Conservation (phyloP, 2,888 invertebrate genomes). For the Dermolepida albohirtum region DNA sequence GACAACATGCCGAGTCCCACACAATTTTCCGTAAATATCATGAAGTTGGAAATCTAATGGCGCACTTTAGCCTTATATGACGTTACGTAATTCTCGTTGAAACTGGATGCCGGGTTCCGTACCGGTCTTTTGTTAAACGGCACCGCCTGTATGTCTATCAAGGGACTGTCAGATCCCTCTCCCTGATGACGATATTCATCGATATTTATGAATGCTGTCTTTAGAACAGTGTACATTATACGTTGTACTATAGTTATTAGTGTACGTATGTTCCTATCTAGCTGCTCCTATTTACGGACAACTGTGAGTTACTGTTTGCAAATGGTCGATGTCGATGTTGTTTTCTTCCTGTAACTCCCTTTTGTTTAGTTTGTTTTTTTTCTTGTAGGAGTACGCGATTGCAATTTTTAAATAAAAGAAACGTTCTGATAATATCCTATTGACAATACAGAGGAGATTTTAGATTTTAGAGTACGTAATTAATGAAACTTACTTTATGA, state of each 20-base stretch:
- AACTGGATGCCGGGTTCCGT: conserved; percentile 45
- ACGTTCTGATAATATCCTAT: too few species aligned
- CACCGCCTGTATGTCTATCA: conserved; percentile 51
- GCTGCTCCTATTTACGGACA: conserved; percentile 26
- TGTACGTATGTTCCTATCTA: conserved; percentile 40
- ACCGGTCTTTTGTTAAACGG: conserved; percentile 48
- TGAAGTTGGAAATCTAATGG: conserved; percentile 49
- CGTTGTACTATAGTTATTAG: conserved; percentile 43
- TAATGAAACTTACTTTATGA: too few species aligned
- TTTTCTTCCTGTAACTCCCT: too few species aligned
- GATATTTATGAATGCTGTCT: conserved; percentile 47
- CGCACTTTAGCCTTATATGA: conserved; percentile 49
- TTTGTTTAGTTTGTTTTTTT: too few species aligned
- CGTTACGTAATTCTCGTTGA: conserved; percentile 47
- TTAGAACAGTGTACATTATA: conserved; percentile 39
- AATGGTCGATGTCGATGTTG: conserved; percentile 16
- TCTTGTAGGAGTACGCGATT: too few species aligned
- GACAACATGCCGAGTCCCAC: conserved; percentile 42
- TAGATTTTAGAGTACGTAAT: too few species aligned
- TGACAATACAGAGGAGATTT: too few species aligned
- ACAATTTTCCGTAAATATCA: conserved; percentile 46
- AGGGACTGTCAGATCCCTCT: conserved; percentile 49
- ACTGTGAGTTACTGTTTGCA: conserved; percentile 34
- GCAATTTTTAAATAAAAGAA: too few species aligned
- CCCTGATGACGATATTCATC: conserved; percentile 48